Evolutionary conservation across 1,140 invertebrate genomes (phyloP).

Genomic region (Drosophila mauritiana): DNA sequence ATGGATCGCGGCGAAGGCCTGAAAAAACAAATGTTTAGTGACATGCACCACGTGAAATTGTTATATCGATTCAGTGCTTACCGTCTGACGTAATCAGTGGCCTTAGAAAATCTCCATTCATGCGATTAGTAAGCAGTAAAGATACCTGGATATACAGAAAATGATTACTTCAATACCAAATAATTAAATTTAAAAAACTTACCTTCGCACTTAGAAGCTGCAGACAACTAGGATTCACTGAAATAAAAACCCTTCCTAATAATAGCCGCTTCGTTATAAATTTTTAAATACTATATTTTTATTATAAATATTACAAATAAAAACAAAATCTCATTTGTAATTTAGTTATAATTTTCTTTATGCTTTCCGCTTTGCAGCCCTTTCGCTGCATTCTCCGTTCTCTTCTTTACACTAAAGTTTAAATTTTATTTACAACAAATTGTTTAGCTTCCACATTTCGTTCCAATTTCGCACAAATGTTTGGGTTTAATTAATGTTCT

Average conservation of each 20-base stretch:
- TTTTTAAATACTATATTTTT: constrained; percentile 84
- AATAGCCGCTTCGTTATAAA: constrained; percentile 26
- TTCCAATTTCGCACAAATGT: constrained; percentile 63
- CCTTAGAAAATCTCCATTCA: constrained; percentile 12
- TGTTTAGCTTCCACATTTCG: constrained; percentile 69
- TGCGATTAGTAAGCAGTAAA: background rate
- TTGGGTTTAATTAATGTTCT: constrained; percentile 45
- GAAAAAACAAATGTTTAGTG: constrained; percentile 32
- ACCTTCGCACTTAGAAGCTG: background rate
- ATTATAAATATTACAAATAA: constrained; percentile 84
- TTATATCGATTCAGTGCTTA: constrained; percentile 28
- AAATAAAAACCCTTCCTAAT: background rate
- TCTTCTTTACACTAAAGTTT: constrained; percentile 78
- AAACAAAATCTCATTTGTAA: constrained; percentile 84
- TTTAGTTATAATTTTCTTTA: constrained; percentile 76
- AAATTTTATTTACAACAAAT: constrained; percentile 84
- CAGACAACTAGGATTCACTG: background rate
- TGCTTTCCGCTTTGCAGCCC: constrained; percentile 61
- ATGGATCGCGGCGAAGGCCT: constrained; percentile 39
- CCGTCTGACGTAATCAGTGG: constrained; percentile 44
- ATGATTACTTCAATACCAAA: background rate
- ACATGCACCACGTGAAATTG: constrained; percentile 23
- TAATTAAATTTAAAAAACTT: background rate
- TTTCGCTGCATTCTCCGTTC: constrained; percentile 25
- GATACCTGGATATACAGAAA: constrained; percentile 10